Conservation (phyloP, 2,797 vertebrate species). For the Pipistrellus kuhlii region DNA sequence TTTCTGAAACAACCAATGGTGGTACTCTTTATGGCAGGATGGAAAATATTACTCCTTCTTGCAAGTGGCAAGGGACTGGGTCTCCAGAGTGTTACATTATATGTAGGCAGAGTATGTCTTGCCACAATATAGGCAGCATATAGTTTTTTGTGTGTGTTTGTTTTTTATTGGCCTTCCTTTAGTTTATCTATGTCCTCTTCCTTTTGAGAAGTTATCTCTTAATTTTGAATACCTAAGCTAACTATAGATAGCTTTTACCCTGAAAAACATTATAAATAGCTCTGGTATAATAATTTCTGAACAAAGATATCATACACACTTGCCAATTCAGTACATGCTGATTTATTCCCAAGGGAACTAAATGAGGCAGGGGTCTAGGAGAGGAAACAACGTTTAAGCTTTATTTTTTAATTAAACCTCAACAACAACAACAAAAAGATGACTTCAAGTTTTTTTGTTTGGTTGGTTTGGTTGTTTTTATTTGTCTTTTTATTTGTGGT, state of each 20-base stretch:
- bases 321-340: conserved; percentile 4
- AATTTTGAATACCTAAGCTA: neutral
- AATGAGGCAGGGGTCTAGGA: neutral
- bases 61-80: conserved; percentile 13
- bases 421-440: neutral
- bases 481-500: neutral
- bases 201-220: conserved; percentile 39
- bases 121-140: neutral
- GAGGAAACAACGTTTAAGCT: neutral
- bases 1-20: conserved; percentile 36
- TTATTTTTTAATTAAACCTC: conserved; percentile 32
- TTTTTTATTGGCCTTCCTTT: neutral
- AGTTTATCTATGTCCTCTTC: neutral
- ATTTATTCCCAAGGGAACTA: conserved; percentile 2
- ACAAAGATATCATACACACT: neutral
- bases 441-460: neutral
- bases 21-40: conserved; percentile 39
- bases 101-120: neutral
- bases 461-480: neutral
- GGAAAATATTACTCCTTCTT: conserved; percentile 70
- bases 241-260: neutral
- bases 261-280: neutral
- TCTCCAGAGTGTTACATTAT: conserved; percentile 41
- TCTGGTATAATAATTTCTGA: neutral
- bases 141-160: neutral